A percentile compares a stretch with the other conserved stretches of the same genome.
Conservation (phyloP, 2,888 invertebrate genomes). For the Melinopterus prodromus region DNA sequence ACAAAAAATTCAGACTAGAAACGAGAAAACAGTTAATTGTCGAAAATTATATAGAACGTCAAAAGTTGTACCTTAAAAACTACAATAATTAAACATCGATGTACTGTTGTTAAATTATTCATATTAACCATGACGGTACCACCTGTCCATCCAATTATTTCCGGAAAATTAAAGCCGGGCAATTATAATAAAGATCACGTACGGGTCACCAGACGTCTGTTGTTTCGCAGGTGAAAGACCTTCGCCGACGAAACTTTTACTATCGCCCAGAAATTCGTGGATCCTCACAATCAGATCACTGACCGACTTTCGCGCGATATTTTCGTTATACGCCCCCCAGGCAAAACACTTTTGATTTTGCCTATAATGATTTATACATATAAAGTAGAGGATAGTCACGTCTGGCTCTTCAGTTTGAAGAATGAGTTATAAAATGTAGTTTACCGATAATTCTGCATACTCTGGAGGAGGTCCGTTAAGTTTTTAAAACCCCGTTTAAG, state of each 20-base stretch:
- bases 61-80: too few species aligned
- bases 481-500: neutral
- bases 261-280: neutral
- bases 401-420: too few species aligned
- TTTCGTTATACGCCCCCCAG: neutral
- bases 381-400: too few species aligned
- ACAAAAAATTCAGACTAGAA: too few species aligned
- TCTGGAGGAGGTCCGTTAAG: neutral
- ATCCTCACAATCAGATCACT: neutral
- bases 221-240: neutral
- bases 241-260: neutral
- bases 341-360: neutral
- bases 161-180: neutral
- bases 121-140: neutral
- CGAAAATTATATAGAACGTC: too few species aligned
- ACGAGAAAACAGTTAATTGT: too few species aligned
- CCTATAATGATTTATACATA: too few species aligned
- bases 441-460: neutral
- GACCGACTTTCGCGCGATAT: constrained; percentile 4
- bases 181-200: neutral
- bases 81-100: too few species aligned
- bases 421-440: too few species aligned
- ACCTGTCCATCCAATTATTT: neutral
- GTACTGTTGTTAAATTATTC: too few species aligned
- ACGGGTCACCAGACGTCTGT: neutral